Conservation (phyloP, 2,888 invertebrate species). For the Tetragonisca angustula region DNA sequence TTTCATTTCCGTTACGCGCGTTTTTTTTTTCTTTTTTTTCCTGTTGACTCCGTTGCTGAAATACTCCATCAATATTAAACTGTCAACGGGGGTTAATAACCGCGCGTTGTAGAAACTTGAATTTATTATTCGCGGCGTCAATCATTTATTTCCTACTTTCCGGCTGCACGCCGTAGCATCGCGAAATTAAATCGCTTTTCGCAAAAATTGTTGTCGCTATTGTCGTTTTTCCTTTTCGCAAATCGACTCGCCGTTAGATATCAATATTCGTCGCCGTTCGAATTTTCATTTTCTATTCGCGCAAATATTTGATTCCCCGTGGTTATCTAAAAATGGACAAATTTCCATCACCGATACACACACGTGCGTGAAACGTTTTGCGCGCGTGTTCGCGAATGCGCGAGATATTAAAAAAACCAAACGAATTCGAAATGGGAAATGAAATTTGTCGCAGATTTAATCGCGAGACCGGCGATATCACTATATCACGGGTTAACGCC, state of each 20-base stretch:
- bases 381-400: neutral
- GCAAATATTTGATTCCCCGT: neutral
- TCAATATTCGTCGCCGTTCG: neutral
- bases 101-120: conserved; percentile 2
- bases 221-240: neutral
- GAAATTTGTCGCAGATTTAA: conserved; percentile 42
- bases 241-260: neutral
- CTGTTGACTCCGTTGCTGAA: neutral
- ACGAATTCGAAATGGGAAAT: conserved; percentile 18
- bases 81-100: conserved; percentile 10
- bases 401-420: conserved; percentile 36
- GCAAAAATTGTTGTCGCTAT: neutral
- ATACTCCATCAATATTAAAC: neutral
- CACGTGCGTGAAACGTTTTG: neutral
- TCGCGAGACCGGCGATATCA: no score
- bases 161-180: neutral
- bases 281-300: neutral
- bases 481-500: conserved; percentile 3
- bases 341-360: conserved; percentile 12
- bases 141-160: neutral
- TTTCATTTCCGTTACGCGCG: neutral
- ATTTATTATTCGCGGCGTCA: conserved; percentile 9
- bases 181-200: neutral
- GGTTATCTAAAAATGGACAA: neutral
- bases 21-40: neutral